Evolutionary conservation across 2,113 vertebrate genomes (phyloP).

Genomic region (Nibea albiflora): DNA sequence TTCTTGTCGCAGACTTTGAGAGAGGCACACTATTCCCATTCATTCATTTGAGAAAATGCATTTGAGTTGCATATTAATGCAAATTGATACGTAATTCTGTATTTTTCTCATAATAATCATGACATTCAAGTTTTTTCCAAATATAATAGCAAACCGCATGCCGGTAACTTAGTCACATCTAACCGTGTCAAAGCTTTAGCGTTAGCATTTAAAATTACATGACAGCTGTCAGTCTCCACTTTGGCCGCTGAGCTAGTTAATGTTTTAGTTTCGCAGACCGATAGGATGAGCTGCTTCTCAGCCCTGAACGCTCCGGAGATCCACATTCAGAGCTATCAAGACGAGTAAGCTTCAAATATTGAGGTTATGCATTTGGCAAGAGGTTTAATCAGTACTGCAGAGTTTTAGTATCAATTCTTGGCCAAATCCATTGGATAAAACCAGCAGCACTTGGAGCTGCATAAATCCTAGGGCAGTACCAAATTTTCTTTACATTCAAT

Average conservation of each 20-base stretch:
- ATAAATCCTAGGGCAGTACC: neutral
- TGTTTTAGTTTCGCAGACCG: neutral
- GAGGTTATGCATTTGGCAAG: neutral
- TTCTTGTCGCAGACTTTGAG: conserved; percentile 7
- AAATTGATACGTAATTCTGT: neutral
- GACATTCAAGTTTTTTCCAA: neutral
- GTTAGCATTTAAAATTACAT: neutral
- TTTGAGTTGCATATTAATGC: neutral
- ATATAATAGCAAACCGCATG: neutral
- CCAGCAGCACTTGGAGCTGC: neutral
- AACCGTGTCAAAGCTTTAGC: neutral
- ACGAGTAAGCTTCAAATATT: neutral
- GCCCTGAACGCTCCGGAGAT: neutral
- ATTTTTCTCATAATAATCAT: neutral
- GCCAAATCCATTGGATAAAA: neutral
- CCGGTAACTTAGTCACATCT: neutral
- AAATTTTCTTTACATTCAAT: too few species aligned
- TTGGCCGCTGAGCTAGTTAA: neutral
- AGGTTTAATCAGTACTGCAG: neutral
- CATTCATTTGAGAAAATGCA: neutral
- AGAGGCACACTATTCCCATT: neutral
- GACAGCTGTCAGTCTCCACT: neutral
- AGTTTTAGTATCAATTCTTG: neutral
- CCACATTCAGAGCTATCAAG: neutral
- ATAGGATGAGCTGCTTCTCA: neutral